These are phyloP conservation scores for Theodoxus fluviatilis DNA, from an alignment of 2,888 invertebrate species.

Conservation along the genomic window DNA sequence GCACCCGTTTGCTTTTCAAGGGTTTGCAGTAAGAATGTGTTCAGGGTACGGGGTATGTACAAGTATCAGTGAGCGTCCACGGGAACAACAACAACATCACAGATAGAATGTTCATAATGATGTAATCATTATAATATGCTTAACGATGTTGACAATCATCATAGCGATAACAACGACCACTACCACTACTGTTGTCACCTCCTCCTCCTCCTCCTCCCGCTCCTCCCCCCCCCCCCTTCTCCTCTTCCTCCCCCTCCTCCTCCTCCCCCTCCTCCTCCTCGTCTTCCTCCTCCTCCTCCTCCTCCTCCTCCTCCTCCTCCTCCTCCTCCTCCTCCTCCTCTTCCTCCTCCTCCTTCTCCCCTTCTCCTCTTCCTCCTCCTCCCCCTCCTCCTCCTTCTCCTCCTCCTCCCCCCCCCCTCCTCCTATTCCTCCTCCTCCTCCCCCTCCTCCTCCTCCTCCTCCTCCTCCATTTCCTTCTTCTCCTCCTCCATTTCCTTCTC, in stretches of 20 bases:
- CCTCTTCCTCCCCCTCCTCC: not conserved
- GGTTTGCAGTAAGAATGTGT: too few relatives aligned
- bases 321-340: not conserved
- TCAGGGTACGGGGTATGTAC: too few relatives aligned
- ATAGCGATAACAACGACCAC: too few relatives aligned
- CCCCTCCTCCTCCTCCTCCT: not conserved
- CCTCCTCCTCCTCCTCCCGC: not conserved
- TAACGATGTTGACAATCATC: too few relatives aligned
- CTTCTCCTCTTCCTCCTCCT: not conserved
- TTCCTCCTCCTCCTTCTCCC: slow-evolving; percentile 5
- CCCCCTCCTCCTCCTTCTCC: not conserved
- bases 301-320: not conserved
- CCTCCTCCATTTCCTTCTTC: not conserved
- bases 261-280: slow-evolving; percentile 1
- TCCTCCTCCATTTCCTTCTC: not conserved
- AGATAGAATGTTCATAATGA: too few relatives aligned
- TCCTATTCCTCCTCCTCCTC: not conserved
- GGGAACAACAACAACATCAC: too few relatives aligned
- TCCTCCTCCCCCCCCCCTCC: not conserved
- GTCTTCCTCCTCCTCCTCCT: slow-evolving; percentile 3
- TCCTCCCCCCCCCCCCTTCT: not conserved
- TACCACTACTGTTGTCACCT: not conserved
- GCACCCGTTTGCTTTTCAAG: too few relatives aligned
- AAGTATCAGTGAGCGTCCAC: too few relatives aligned
- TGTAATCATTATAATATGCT: too few relatives aligned